A percentile compares a stretch with the other conserved stretches of the same genome.
phyloP scores from a whole-genome alignment of 2,888 invertebrate genomes.

The Drosophila cognata region DNA sequence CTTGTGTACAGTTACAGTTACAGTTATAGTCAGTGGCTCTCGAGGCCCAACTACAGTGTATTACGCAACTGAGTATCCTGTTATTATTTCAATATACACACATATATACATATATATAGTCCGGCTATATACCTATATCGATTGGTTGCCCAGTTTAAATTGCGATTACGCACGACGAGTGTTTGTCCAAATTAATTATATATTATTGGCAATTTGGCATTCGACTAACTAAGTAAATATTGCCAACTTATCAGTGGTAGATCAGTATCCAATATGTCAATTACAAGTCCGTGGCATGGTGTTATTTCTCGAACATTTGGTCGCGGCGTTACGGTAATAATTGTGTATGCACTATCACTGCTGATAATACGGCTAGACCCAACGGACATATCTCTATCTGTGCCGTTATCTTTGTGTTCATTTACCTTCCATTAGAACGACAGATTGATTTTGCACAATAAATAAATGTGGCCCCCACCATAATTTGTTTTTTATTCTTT shows the following conservation, averaged over 20 bases:
- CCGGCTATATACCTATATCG: neutral
- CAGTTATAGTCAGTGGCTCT: neutral
- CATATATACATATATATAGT: neutral
- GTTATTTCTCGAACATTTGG: conserved; percentile 46
- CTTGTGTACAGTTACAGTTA: conserved; percentile 30
- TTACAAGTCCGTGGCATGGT: conserved; percentile 38
- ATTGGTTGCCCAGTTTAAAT: conserved; percentile 22
- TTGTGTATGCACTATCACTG: conserved; percentile 70
- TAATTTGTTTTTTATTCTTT: neutral
- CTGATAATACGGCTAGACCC: conserved; percentile 43
- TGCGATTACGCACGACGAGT: conserved; percentile 18
- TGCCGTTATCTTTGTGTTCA: conserved; percentile 53
- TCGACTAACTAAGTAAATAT: conserved; percentile 31
- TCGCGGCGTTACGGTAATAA: conserved; percentile 56
- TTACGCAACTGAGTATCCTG: conserved; percentile 4
- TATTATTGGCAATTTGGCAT: conserved; percentile 15
- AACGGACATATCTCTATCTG: neutral
- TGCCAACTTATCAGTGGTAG: conserved; percentile 32
- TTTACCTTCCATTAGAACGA: conserved; percentile 63
- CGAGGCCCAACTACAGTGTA: neutral
- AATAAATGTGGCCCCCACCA: conserved; percentile 11
- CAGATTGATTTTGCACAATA: conserved; percentile 64
- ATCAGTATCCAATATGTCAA: conserved; percentile 44
- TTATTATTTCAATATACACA: neutral
- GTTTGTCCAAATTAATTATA: conserved; percentile 35